Base-by-base conservation (phyloP, 2,797 vertebrate genomes). In the Megalops cyprinoides region DNA sequence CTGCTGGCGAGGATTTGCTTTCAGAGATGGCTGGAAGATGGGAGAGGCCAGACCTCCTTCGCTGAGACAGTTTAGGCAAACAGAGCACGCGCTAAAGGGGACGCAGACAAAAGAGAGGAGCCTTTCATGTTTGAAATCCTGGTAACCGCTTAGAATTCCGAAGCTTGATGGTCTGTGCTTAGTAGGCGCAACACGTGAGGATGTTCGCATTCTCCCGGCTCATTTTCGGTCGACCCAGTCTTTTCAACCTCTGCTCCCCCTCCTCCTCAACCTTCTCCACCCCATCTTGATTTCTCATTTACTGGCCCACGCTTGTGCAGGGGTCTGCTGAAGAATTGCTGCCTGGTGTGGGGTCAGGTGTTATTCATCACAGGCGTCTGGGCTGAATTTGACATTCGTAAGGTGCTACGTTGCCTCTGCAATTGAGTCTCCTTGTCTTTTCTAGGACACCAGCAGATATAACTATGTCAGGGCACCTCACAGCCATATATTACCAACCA, bases 401-500 rank as follows among this genome's bases (percentile, higher is more conserved):
- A 79, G 86, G 86, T 87, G 87, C 87, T 85, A 79, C 74, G 82
- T 87, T 81, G 82, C 84, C 87, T 82, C 84, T 49, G 85, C 86
- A 91, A 92, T 87, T 87, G 91, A 92, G 85, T 86, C 91, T 82
- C 86, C 91, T 91, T 92, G 87, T 94, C 92, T 93, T 79, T 89
- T 92, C 87, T 84, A 86, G 88, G 88, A 88, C 84, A 87, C 85
- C 7, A 77, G 88, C 88, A 89, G 86, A 90, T 92, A 95, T 95
- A 96, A 95, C 94, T 96, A 94, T 96, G 95, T 97, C 95, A 96
- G 94, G 94, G 94, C 92, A 93, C 92, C 91, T 95, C 92, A 87
- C 85, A 80, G 94, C 96, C 96, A 95, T 97, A 96, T 96, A 97
- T 97, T 96, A 95, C 92, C 87, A 85, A 88, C 92, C 92, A 94